Evolutionary conservation across 1,140 invertebrate genomes (phyloP).

Genomic region (Pentalonia nigronervosa): DNA sequence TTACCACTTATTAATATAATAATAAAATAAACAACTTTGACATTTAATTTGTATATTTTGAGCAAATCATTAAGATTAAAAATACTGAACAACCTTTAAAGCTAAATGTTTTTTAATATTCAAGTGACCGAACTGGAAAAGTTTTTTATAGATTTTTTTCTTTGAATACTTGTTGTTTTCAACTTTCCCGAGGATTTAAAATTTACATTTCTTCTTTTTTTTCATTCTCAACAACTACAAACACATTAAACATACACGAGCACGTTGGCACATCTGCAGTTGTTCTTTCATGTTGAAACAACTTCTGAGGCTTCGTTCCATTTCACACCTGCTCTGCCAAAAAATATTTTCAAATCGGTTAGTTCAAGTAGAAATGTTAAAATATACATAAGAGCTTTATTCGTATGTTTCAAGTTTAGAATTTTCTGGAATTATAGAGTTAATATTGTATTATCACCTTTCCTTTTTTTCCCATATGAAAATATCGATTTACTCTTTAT

Average conservation of each 20-base stretch:
- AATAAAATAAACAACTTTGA: background rate
- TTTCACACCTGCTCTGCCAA: background rate
- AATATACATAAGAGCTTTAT: slow-evolving; percentile 4
- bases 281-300: slow-evolving; percentile 24
- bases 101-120: background rate
- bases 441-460: background rate
- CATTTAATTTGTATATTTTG: background rate
- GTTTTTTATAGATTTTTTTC: slow-evolving; percentile 13
- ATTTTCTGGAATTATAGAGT: background rate
- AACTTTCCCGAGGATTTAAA: slow-evolving; percentile 12
- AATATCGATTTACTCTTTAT: background rate
- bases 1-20: background rate
- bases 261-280: slow-evolving; percentile 10
- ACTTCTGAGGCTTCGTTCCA: background rate
- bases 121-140: background rate
- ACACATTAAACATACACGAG: slow-evolving; percentile 35
- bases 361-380: background rate
- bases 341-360: slow-evolving; percentile 19
- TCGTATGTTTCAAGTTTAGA: background rate
- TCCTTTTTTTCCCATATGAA: background rate
- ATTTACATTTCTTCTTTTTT: background rate
- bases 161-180: background rate
- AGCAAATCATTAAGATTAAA: background rate
- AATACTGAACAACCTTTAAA: background rate
- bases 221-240: background rate